These are phyloP conservation scores for Heteromyza rotundicornis DNA, from an alignment of 2,888 invertebrate species.

Conservation along the genomic window DNA sequence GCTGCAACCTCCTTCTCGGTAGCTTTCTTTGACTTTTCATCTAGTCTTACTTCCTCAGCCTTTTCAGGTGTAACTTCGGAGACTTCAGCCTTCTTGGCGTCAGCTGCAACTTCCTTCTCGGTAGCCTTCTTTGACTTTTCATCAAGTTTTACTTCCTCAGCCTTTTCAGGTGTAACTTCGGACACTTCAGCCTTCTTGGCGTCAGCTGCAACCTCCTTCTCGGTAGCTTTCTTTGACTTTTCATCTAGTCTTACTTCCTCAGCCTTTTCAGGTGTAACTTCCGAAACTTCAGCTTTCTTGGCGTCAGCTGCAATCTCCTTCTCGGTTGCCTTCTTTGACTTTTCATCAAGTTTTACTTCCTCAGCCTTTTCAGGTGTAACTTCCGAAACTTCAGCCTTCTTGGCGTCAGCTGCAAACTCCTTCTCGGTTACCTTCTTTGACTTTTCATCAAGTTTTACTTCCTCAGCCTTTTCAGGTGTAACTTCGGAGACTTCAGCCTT, in stretches of 20 bases:
- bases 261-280: constrained; percentile 13
- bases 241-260: background rate
- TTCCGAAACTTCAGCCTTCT: background rate
- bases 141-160: constrained; percentile 21
- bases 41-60: background rate
- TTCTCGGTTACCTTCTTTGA: background rate
- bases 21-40: background rate
- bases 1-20: background rate
- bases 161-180: constrained; percentile 4
- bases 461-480: background rate
- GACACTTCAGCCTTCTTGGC: background rate
- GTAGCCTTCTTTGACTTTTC: constrained; percentile 5
- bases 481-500: background rate
- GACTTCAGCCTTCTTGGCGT: background rate
- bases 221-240: background rate
- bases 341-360: background rate
- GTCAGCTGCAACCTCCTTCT: constrained; percentile 8
- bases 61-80: background rate
- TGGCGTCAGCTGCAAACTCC: background rate
- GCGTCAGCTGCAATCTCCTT: background rate
- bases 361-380: background rate
- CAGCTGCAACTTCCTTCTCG: background rate
- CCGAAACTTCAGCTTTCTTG: constrained; percentile 21
- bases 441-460: background rate
- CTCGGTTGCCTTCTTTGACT: background rate